Evolutionary conservation across 2,797 vertebrate genomes (phyloP).

Genomic region (Ctenopoma multispine): DNA sequence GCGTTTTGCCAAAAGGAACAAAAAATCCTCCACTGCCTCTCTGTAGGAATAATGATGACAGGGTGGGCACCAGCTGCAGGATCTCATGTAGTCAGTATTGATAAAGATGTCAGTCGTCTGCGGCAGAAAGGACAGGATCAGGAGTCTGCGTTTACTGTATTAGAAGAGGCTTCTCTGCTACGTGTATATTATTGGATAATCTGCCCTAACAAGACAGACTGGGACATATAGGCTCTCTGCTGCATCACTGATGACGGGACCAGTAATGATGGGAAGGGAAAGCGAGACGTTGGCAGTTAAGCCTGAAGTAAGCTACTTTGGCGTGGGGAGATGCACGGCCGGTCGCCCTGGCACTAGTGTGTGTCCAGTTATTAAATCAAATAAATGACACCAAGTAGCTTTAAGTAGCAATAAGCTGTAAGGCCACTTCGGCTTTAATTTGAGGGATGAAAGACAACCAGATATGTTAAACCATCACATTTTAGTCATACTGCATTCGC

Average conservation of each 20-base stretch:
- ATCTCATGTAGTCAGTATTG: conserved; percentile 46
- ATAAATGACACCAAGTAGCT: conserved; percentile 73
- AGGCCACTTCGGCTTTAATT: conserved; percentile 45
- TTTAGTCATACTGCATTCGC: background rate
- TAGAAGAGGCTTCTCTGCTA: conserved; percentile 55
- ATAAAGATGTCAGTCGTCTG: conserved; percentile 48
- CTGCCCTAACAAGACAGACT: conserved; percentile 78
- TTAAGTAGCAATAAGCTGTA: conserved; percentile 65
- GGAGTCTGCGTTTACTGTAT: conserved; percentile 48
- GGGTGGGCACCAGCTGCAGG: conserved; percentile 20
- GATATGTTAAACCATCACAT: background rate
- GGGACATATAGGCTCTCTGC: conserved; percentile 45
- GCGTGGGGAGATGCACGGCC: conserved; percentile 53
- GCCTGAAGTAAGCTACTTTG: conserved; percentile 79
- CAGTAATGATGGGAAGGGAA: conserved; percentile 75
- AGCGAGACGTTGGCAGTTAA: conserved; percentile 65
- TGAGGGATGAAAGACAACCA: conserved; percentile 28
- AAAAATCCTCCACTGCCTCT: conserved; percentile 40
- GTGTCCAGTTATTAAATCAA: conserved; percentile 80
- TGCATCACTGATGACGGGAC: conserved; percentile 69
- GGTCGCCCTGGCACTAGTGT: conserved; percentile 47
- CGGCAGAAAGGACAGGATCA: conserved; percentile 62
- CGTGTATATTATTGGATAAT: conserved; percentile 74
- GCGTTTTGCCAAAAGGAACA: conserved; percentile 33
- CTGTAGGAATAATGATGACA: conserved; percentile 40